These are phyloP conservation scores for Charadrius vociferus DNA, from an alignment of 2,113 vertebrate genomes.

Conservation along the genomic window DNA sequence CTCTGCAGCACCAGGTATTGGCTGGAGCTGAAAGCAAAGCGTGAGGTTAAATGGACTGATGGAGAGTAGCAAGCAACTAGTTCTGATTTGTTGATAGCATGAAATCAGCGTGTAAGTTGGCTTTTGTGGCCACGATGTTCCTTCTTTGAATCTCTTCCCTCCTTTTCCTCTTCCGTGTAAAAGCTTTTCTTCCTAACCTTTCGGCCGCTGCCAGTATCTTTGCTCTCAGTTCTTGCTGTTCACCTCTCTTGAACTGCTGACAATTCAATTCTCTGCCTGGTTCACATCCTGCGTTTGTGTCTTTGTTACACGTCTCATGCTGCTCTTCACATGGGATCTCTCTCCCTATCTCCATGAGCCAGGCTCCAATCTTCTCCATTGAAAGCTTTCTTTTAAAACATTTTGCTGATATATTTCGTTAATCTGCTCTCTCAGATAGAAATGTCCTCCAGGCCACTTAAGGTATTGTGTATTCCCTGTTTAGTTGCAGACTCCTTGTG, in stretches of 20 bases:
- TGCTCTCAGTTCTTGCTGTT: background rate
- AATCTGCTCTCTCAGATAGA: slow-evolving; percentile 14
- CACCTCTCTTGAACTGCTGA: slow-evolving; percentile 16
- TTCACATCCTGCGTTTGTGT: background rate
- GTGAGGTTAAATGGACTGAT: background rate
- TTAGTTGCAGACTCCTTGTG: background rate
- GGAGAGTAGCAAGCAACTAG: background rate
- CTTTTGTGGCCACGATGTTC: background rate
- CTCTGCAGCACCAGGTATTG: background rate
- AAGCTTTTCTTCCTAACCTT: background rate
- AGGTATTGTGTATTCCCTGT: background rate
- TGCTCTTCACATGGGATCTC: slow-evolving; percentile 11
- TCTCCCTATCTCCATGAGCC: slow-evolving; percentile 32
- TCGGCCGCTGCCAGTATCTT: background rate
- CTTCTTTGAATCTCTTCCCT: background rate
- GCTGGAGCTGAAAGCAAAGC: background rate
- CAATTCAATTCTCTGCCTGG: background rate
- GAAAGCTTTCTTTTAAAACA: slow-evolving; percentile 1
- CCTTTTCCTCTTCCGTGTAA: background rate
- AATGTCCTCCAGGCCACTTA: slow-evolving; percentile 3
- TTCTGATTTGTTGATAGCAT: background rate
- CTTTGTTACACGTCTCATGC: background rate
- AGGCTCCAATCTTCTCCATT: background rate
- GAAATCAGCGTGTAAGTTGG: background rate
- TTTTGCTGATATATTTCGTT: background rate